phyloP scores from a whole-genome alignment of 2,888 invertebrate species.

The Clepsis dumicolana region DNA sequence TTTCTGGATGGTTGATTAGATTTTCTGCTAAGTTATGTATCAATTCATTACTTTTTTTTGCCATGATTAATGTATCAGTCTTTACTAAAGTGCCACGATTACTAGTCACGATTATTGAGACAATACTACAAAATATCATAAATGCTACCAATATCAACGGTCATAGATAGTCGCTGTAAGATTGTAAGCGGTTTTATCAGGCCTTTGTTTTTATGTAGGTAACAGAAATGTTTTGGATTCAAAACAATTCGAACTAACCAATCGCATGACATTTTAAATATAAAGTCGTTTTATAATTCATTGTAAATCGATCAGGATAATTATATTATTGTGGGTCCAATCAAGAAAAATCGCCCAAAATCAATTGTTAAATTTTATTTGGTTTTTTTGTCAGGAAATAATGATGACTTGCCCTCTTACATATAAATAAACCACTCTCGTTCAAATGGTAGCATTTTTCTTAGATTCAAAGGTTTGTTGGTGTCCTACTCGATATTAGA shows the following conservation, averaged over 20 bases:
- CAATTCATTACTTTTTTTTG: slow-evolving; percentile 63
- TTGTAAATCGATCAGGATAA: neutral
- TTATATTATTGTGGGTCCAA: too few relatives aligned
- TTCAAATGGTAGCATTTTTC: too few relatives aligned
- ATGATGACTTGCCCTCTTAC: too few relatives aligned
- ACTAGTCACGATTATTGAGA: slow-evolving; percentile 5
- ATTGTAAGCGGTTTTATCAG: neutral
- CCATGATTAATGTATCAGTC: slow-evolving; percentile 58
- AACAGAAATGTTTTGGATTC: neutral
- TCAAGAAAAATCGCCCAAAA: too few relatives aligned
- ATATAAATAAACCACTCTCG: too few relatives aligned
- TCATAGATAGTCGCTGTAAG: neutral
- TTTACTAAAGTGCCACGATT: slow-evolving; percentile 30
- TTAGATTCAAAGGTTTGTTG: too few relatives aligned
- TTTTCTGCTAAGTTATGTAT: slow-evolving; percentile 69
- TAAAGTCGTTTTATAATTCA: neutral
- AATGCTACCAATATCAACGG: neutral
- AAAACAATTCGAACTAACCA: neutral
- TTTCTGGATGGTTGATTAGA: slow-evolving; percentile 64
- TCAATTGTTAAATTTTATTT: too few relatives aligned
- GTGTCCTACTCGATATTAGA: too few relatives aligned
- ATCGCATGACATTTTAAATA: neutral
- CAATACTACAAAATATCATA: neutral
- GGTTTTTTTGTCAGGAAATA: too few relatives aligned
- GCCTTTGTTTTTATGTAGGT: neutral